Evolutionary conservation across 2,113 vertebrate genomes (phyloP).

Genomic region (Alethe diademata): DNA sequence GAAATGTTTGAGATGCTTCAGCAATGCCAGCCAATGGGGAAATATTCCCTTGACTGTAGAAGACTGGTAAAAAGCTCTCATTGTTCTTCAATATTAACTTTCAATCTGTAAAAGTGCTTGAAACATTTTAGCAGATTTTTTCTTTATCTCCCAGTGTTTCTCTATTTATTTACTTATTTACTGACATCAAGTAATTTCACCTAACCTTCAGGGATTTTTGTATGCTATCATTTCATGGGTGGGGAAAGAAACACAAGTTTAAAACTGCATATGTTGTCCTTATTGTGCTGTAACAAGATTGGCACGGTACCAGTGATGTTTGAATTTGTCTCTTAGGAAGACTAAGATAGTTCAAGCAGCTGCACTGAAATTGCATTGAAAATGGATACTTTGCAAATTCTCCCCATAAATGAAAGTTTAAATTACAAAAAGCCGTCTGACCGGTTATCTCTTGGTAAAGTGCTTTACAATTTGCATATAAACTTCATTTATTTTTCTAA

Average conservation of each 20-base stretch:
- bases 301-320: constrained; percentile 58
- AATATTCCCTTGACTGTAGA: background rate
- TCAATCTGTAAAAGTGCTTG: background rate
- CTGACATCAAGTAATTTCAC: background rate
- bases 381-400: constrained; percentile 71
- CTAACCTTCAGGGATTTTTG: constrained; percentile 6
- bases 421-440: constrained; percentile 74
- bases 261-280: constrained; percentile 62
- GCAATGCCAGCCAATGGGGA: background rate
- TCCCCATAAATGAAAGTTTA: constrained; percentile 73
- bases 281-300: constrained; percentile 48
- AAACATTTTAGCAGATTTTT: background rate
- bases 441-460: constrained; percentile 72
- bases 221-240: background rate
- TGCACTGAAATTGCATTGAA: constrained; percentile 71
- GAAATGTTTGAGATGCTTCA: background rate
- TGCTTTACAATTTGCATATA: constrained; percentile 78
- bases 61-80: background rate
- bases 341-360: constrained; percentile 67
- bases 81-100: background rate
- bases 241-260: constrained; percentile 14
- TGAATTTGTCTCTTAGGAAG: constrained; percentile 69
- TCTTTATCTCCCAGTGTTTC: background rate
- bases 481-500: constrained; percentile 82
- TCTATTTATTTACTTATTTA: background rate